These are phyloP conservation scores for Philereme transversata DNA, from an alignment of 2,888 invertebrate genomes.

Conservation along the genomic window DNA sequence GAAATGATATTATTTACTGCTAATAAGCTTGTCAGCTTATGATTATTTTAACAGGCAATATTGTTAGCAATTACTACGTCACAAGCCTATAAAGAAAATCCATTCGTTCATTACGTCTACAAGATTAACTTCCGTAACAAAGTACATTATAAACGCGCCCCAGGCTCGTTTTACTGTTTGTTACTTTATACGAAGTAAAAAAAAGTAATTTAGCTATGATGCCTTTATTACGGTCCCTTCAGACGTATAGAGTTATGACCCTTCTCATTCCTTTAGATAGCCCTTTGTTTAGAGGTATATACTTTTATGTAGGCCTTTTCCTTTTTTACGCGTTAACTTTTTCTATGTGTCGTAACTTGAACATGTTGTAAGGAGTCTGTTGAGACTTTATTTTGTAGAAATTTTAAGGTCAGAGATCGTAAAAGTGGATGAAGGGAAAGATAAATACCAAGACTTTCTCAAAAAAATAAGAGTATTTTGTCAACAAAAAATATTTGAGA, in stretches of 20 bases:
- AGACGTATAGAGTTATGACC: slow-evolving; percentile 57
- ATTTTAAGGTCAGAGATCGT: slow-evolving; percentile 30
- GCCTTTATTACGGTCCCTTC: slow-evolving; percentile 59
- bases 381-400: slow-evolving; percentile 28
- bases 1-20: slow-evolving; percentile 3
- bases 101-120: slow-evolving; percentile 34
- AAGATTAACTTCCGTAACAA: slow-evolving; percentile 34
- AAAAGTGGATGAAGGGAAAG: slow-evolving; percentile 17
- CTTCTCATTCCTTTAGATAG: slow-evolving; percentile 55
- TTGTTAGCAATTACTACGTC: slow-evolving; percentile 23
- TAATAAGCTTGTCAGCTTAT: slow-evolving; percentile 11
- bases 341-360: slow-evolving; percentile 41
- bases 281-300: slow-evolving; percentile 52
- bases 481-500: not conserved
- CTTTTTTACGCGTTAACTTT: slow-evolving; percentile 41
- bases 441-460: slow-evolving; percentile 6
- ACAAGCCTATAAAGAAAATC: slow-evolving; percentile 32
- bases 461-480: slow-evolving; percentile 5
- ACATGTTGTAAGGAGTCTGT: slow-evolving; percentile 36
- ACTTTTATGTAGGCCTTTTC: slow-evolving; percentile 39
- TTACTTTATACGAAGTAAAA: slow-evolving; percentile 57
- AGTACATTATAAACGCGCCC: slow-evolving; percentile 43
- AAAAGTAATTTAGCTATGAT: slow-evolving; percentile 62
- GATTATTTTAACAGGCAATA: slow-evolving; percentile 13
- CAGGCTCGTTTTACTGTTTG: slow-evolving; percentile 42